Percentiles rank a stretch among this genome's conserved stretches.
Conservation (phyloP, 2,113 vertebrate genomes). For the Tylochromis polylepis region DNA sequence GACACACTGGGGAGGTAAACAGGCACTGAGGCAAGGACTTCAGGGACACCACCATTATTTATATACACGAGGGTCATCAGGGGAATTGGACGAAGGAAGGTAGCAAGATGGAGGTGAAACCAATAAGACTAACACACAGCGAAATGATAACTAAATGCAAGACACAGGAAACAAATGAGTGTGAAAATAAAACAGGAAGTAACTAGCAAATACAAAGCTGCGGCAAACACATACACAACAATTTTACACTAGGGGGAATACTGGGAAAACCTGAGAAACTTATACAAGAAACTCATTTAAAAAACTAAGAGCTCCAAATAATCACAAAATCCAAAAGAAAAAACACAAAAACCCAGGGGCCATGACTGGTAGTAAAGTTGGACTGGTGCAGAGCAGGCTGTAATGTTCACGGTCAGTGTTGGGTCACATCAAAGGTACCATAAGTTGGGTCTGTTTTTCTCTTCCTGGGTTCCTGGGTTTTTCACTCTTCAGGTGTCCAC, state of each 20-base stretch:
- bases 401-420: background rate
- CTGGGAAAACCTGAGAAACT: fast-evolving
- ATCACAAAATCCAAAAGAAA: background rate
- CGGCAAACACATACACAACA: background rate
- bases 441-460: background rate
- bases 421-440: background rate
- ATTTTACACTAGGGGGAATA: background rate
- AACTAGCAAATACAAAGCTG: background rate
- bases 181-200: background rate
- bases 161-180: background rate
- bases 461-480: background rate
- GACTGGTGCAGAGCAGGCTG: background rate
- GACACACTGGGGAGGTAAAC: background rate
- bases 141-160: fast-evolving
- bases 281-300: background rate
- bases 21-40: background rate
- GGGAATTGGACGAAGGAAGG: background rate
- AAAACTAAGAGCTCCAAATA: background rate
- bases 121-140: background rate
- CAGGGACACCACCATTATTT: background rate
- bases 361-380: background rate
- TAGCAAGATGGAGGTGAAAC: background rate
- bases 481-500: fast-evolving
- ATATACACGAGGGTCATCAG: background rate
- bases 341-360: background rate